Evolutionary conservation across 2,888 invertebrate genomes (phyloP), one percentile per base, ranked within the genome.

Genomic region (Tinea trinotella): DNA sequence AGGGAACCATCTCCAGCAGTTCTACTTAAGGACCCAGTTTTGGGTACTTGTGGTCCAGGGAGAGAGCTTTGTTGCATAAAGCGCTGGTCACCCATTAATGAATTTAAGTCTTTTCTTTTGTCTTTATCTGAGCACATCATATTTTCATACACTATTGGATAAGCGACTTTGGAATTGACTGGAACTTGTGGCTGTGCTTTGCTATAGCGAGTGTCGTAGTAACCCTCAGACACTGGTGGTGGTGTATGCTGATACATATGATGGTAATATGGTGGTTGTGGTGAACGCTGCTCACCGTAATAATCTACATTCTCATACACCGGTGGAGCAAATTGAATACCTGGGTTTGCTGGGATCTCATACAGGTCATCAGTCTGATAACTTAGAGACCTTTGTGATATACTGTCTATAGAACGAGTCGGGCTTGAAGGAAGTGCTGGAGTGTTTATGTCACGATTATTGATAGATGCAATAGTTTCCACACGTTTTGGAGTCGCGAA

Each of bases 241-340:
- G 80, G 64, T 60, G 76, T 68, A 70, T 85, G 68, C 68, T 77
- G 67, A 70, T 80, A 83, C 59, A 88, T 67, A 62, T 87, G 88
- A 67, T 91, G 90, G 62, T 90, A 91, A 65, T 90, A 91, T 1
- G 90, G 88, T 18, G 89, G 88, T 68, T 86, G 88, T 22, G 87
- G 82, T 7, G 85, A 76, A 5, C 84, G 79, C 60, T 88, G 84
- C 55, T 89, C 89, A 3, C 89, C 87, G 80, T 93, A 94, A 69
- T 93, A 94, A 61, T 94, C 94, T 54, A 95, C 88, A 74, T 95
- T 95, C 72, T 95, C 95, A 70, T 95, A 95, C 19, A 95, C 91
- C 40, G 83, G 75, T 12, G 61, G 54, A 36, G 83, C 73, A 62
- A 77, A 81, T 59, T 76, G 77, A 54, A 70, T 60, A 59, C 70